A percentile compares a stretch with the other conserved stretches of the same genome.
Conservation (phyloP, 2,113 vertebrate genomes). For the Prochilodus magdalenae region DNA sequence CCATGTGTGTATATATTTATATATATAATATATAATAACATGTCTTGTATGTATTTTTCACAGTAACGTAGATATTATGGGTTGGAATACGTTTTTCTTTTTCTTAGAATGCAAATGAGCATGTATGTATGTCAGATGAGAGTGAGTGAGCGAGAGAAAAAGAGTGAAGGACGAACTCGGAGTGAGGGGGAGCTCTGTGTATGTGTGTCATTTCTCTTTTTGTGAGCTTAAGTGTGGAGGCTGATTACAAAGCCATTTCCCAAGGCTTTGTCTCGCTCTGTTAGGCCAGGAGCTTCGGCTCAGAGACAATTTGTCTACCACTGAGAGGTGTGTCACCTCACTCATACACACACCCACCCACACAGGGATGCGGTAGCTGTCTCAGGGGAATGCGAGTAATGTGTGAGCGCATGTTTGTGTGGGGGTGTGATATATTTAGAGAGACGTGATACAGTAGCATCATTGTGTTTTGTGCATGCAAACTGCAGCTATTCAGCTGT, state of each 20-base stretch:
- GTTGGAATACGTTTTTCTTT: not conserved
- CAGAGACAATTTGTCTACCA: slow-evolving; percentile 37
- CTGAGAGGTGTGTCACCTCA: slow-evolving; percentile 22
- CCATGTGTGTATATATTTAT: too few relatives aligned
- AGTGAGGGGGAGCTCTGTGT: not conserved
- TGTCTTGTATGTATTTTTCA: not conserved
- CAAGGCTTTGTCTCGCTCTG: slow-evolving; percentile 45
- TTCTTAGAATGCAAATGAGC: slow-evolving; percentile 4
- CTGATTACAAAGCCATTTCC: slow-evolving; percentile 43
- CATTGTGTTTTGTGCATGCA: not conserved
- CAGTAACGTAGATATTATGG: not conserved
- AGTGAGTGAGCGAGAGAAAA: not conserved
- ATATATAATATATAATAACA: too few relatives aligned
- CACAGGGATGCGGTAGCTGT: not conserved
- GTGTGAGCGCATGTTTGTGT: slow-evolving; percentile 8
- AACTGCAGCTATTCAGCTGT: not conserved
- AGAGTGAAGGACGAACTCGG: not conserved
- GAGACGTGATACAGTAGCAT: not conserved
- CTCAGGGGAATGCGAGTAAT: not conserved
- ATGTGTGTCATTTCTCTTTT: not conserved
- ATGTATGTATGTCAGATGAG: slow-evolving; percentile 29
- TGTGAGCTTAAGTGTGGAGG: slow-evolving; percentile 8
- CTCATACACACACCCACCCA: slow-evolving; percentile 2
- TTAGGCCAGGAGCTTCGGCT: slow-evolving; percentile 22
- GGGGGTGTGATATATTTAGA: not conserved